Evolutionary conservation across 2,888 invertebrate species (phyloP), one percentile per base, ranked within the genome.

Genomic region (Lochmaea crataegi): DNA sequence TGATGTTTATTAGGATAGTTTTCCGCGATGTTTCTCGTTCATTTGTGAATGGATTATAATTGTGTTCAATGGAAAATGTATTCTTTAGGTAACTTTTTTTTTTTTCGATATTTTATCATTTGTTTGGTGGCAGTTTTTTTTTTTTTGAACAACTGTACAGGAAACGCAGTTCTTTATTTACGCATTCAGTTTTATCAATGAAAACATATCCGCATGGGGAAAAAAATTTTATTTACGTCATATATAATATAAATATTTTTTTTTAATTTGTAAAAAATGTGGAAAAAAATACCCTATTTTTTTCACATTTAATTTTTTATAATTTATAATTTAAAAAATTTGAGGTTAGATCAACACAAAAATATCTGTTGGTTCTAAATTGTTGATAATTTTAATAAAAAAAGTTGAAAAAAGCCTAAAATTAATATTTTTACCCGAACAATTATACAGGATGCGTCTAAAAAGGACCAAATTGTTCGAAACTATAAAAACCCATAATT

Each of bases 41-140:
- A 57, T 42, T 69, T 73, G 73, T 71, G 74, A 63, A 74, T 75
- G 75, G 70, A 75, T 65, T 58, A 60, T 66, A 74, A 67, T 53
- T 75, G 76, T 64, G 78, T 82, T 84, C 84, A 83, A 85, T 86
- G 84, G 84, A 82, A 82, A 81, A 87, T 87, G 87, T 85, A 85
- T 78, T 86, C 85, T 77, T 81, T 86, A 84, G 87, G 87, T 87
- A 83, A 84, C 85, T 26, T 63, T 32, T 11, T 48, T 60, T 86
- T 26, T 63, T 32, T 11, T 48, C 65, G 56, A 65, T 68, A 48
- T 74, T 71, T 71, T 58, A 4, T 2, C 1, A 6, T 14, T 22
- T 11, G 53, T 26, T 60, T 58, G 60, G 32, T 38, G 60, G 42
- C 32, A 38, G 61, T 45, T 63, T 18, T 32, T 63, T 68, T 38